Conservation (phyloP, 30 jellyfish, hydroid and myxozoan species). For the Haliclystus octoradiatus region DNA sequence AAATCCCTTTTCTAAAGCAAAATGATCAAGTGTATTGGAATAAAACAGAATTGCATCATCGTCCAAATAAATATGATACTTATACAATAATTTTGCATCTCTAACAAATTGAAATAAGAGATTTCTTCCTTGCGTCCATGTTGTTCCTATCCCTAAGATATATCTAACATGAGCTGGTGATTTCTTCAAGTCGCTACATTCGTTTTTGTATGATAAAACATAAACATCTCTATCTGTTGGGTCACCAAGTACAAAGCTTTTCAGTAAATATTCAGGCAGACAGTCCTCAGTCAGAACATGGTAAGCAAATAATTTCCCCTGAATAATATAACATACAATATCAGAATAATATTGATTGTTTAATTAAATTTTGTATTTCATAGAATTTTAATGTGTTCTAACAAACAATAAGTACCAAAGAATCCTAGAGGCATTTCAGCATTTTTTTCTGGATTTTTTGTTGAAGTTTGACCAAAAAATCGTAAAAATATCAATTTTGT, state of each 20-base stretch:
- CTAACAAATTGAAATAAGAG: slow-evolving; percentile 13
- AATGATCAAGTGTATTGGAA: slow-evolving; percentile 18
- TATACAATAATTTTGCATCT: slow-evolving; percentile 3
- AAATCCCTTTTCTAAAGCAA: slow-evolving; percentile 16
- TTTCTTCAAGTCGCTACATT: slow-evolving; percentile 11
- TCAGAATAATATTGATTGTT: too few relatives aligned
- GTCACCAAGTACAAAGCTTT: slow-evolving; percentile 30
- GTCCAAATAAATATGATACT: slow-evolving; percentile 45
- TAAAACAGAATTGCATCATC: slow-evolving; percentile 34
- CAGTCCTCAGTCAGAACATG: neutral
- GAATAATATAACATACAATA: too few relatives aligned
- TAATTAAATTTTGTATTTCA: too few relatives aligned
- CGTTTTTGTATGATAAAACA: slow-evolving; percentile 20
- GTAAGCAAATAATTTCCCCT: neutral
- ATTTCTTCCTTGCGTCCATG: slow-evolving; percentile 52
- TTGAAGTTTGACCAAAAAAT: too few relatives aligned
- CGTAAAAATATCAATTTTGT: too few relatives aligned
- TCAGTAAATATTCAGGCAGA: slow-evolving; percentile 18
- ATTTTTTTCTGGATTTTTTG: too few relatives aligned
- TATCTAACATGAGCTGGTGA: slow-evolving; percentile 27
- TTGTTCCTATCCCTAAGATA: slow-evolving; percentile 19
- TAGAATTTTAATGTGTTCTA: too few relatives aligned
- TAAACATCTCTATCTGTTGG: slow-evolving; percentile 31
- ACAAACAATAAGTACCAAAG: too few relatives aligned
- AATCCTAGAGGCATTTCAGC: too few relatives aligned